Evolutionary conservation across 2,113 vertebrate genomes (phyloP).

Genomic region (Cricetomys ansorgei): DNA sequence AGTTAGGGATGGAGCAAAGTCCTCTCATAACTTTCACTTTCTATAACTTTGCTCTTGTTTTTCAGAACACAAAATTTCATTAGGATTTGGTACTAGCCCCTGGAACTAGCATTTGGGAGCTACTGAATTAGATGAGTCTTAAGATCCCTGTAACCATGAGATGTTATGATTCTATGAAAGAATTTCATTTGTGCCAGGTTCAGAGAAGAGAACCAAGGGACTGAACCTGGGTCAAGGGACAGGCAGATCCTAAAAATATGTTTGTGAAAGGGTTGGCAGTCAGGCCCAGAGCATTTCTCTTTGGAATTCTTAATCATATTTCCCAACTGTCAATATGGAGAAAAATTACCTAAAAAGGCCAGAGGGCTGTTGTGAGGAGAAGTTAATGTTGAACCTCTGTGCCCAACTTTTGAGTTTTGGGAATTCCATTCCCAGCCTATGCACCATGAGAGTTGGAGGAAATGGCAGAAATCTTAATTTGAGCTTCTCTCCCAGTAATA

Average conservation of each 20-base stretch:
- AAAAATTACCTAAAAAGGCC: conserved; percentile 55
- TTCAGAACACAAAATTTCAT: conserved; percentile 54
- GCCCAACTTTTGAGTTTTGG: conserved; percentile 25
- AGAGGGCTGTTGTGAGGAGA: conserved; percentile 47
- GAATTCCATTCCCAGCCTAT: conserved; percentile 20
- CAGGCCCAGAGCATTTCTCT: conserved; percentile 50
- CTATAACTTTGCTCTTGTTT: conserved; percentile 41
- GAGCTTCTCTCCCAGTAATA: conserved; percentile 75
- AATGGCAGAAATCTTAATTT: conserved; percentile 74
- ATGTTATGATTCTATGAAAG: conserved; percentile 61
- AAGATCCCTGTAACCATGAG: conserved; percentile 48
- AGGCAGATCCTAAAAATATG: conserved; percentile 62
- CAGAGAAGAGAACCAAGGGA: conserved; percentile 58
- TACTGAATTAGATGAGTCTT: conserved; percentile 60
- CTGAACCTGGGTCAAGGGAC: conserved; percentile 60
- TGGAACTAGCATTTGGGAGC: conserved; percentile 57
- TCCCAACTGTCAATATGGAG: conserved; percentile 58
- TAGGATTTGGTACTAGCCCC: conserved; percentile 40
- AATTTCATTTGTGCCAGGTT: conserved; percentile 67
- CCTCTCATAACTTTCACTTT: conserved; percentile 53
- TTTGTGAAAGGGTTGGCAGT: conserved; percentile 62
- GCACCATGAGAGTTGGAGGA: not conserved
- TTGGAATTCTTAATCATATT: conserved; percentile 69
- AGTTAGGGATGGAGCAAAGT: conserved; percentile 33
- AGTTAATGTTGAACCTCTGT: conserved; percentile 52